These are phyloP conservation scores for Morus bassanus DNA, from an alignment of 2,797 vertebrate genomes.

Conservation along the genomic window DNA sequence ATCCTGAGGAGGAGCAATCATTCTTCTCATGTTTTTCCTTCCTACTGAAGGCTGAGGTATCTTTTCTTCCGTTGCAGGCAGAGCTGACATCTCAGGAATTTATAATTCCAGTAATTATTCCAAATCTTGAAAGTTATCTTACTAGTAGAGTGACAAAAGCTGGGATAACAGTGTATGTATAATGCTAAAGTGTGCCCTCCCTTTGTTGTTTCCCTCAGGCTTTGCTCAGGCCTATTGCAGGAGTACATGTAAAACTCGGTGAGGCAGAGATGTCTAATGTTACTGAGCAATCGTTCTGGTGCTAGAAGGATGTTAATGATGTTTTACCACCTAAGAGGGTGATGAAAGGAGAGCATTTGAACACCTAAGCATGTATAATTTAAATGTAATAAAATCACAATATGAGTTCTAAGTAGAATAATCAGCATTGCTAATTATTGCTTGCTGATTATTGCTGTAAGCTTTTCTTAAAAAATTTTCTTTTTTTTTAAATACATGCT, in stretches of 20 bases:
- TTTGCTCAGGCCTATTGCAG: not conserved
- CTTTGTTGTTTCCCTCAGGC: not conserved
- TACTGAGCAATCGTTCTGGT: not conserved
- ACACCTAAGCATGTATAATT: conserved; percentile 60
- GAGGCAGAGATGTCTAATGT: conserved; percentile 21
- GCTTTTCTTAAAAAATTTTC: not conserved
- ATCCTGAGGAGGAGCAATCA: not conserved
- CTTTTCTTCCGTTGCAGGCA: not conserved
- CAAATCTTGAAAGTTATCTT: not conserved
- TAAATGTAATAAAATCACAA: conserved; percentile 65
- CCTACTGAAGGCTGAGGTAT: not conserved
- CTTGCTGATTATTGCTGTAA: conserved; percentile 54
- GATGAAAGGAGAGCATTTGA: conserved; percentile 51
- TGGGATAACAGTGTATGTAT: not conserved
- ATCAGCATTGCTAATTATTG: conserved; percentile 58
- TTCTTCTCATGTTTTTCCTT: not conserved
- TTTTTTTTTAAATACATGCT: not conserved
- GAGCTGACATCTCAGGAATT: not conserved
- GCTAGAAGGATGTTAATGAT: conserved; percentile 47
- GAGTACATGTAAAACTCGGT: not conserved
- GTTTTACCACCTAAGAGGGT: conserved; percentile 30
- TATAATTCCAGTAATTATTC: not conserved
- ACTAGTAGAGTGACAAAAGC: not conserved
- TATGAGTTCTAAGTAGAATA: conserved; percentile 59
- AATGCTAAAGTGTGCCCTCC: not conserved